Conservation (phyloP, 2,797 vertebrate genomes). For the Poecilia gillii region DNA sequence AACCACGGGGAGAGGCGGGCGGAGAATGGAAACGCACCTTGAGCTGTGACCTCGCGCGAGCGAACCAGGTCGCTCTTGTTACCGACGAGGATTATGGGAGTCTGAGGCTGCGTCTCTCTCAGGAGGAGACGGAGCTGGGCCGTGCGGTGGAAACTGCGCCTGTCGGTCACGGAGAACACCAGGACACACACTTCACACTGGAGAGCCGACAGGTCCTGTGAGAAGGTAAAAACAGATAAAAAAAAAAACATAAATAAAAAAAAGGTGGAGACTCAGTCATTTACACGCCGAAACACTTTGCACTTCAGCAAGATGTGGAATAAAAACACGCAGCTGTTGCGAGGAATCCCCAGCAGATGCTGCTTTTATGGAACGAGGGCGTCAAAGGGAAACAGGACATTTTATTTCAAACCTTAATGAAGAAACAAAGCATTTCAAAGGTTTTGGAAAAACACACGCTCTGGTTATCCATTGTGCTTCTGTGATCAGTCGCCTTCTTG, state of each 20-base stretch:
- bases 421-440: not conserved
- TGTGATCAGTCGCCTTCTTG: not conserved
- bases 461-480: not conserved
- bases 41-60: constrained; percentile 84
- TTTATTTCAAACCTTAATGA: not conserved
- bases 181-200: constrained; percentile 87
- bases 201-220: constrained; percentile 85
- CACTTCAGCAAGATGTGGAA: not conserved
- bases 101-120: constrained; percentile 84
- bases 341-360: not conserved
- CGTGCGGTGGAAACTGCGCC: constrained; percentile 86
- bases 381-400: not conserved
- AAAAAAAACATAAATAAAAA: too few species aligned
- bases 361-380: not conserved
- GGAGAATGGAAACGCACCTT: constrained; percentile 75
- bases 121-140: constrained; percentile 86
- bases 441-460: not conserved
- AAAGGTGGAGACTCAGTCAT: not conserved
- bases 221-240: not conserved
- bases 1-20: not conserved
- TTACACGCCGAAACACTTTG: not conserved
- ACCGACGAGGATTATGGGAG: constrained; percentile 88
- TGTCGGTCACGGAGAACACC: constrained; percentile 88
- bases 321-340: not conserved
- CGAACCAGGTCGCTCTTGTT: constrained; percentile 91